Evolutionary conservation across 1,140 invertebrate genomes (phyloP), one percentile per base, ranked within the genome.

Genomic region (Watersipora subatra): DNA sequence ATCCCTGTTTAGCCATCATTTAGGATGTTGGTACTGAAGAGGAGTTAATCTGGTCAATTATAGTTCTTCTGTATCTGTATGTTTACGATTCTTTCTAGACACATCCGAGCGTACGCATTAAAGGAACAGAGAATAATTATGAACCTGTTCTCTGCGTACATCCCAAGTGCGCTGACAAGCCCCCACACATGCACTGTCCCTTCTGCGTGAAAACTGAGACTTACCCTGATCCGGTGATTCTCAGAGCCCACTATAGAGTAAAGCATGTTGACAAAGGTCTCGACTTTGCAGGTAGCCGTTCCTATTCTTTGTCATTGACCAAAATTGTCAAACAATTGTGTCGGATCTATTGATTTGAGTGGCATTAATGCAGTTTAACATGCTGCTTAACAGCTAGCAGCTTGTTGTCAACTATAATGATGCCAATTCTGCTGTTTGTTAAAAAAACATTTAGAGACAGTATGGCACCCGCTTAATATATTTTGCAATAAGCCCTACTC

Each of bases 261-360:
- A 80, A 80, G 69, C 79, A 80, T 77, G 79, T 80, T 26, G 79
- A 80, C 66, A 80, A 80, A 69, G 79, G 79, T 34, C 76, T 80
- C 66, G 79, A 80, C 57, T 80, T 80, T 74, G 78, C 76, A 68
- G 79, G 79, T 79, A 70, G 64, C 55, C n/a, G 59, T 17, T 26
- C 12, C n/a, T 22, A 17, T 22, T 55, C 46, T 17, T 22, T 55
- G 17, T 64, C 19, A 30, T n/a, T n/a, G n/a, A n/a, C n/a, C n/a
- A n/a, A n/a, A n/a, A n/a, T n/a, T n/a, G n/a, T n/a, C 24, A 24
- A 12, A 34, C 27, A 22, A 7, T 15, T 55, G 12, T n/a, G n/a
- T 55, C 12, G 12, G 12, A 15, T 55, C n/a, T 15, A 15, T 55
- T 55, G 46, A 55, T 55, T n/a, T n/a, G n/a, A 55, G n/a, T 55